A percentile compares a stretch with the other conserved stretches of the same genome.
Evolutionary conservation across 2,888 invertebrate genomes (phyloP).

Genomic region (Nomada flava): DNA sequence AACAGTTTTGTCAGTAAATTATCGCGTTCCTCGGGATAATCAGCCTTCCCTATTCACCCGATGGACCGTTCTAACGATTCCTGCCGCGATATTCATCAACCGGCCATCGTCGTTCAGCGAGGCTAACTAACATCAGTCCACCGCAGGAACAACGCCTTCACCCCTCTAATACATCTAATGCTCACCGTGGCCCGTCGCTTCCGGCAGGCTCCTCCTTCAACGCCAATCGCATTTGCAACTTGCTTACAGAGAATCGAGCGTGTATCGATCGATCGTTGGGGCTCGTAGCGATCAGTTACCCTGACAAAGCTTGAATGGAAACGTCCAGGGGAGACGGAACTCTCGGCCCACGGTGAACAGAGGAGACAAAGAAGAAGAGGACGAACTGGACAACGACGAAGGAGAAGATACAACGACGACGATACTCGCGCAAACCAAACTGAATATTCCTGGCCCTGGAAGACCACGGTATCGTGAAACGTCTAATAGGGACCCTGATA

Average conservation of each 20-base stretch:
- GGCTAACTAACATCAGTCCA: slow-evolving; percentile 15
- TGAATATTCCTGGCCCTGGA: slow-evolving; percentile 43
- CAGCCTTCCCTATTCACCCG: background rate
- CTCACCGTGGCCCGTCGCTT: slow-evolving; percentile 56
- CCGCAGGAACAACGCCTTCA: slow-evolving; percentile 43
- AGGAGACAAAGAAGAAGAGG: slow-evolving; percentile 30
- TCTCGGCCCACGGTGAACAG: slow-evolving; percentile 30
- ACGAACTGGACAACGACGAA: slow-evolving; percentile 46
- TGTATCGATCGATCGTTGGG: slow-evolving; percentile 78
- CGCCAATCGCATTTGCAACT: slow-evolving; percentile 73
- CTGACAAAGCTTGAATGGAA: slow-evolving; percentile 73
- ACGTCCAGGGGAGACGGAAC: slow-evolving; percentile 58
- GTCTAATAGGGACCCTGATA: slow-evolving; percentile 64
- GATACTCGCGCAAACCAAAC: slow-evolving; percentile 38
- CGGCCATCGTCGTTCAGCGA: background rate
- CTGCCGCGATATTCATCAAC: slow-evolving; percentile 35
- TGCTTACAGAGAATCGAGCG: slow-evolving; percentile 69
- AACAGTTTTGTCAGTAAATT: slow-evolving; percentile 5
- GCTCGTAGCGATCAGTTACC: slow-evolving; percentile 73
- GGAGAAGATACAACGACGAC: slow-evolving; percentile 35
- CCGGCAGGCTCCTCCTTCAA: slow-evolving; percentile 67
- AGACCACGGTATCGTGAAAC: slow-evolving; percentile 53
- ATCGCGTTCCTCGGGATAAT: slow-evolving; percentile 4
- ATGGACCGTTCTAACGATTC: slow-evolving; percentile 31
- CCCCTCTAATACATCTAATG: slow-evolving; percentile 68